A percentile compares a stretch with the other conserved stretches of the same genome.
These are phyloP conservation scores for Zeugodacus cucurbitae DNA, from an alignment of 1,140 invertebrate species.

Conservation along the genomic window DNA sequence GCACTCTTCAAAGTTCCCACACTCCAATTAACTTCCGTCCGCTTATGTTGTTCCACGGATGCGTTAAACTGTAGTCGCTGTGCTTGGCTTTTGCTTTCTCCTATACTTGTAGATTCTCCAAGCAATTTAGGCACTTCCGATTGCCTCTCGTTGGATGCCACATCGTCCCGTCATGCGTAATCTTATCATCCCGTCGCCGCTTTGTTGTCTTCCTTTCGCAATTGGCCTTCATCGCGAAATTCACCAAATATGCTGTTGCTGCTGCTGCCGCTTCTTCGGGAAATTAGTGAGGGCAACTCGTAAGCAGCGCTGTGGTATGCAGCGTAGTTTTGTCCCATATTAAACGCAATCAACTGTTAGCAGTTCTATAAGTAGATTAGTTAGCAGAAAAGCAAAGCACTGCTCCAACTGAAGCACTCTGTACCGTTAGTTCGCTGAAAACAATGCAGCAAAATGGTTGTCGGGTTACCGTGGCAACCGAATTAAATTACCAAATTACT, in stretches of 20 bases:
- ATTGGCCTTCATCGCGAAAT: neutral
- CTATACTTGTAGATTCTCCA: neutral
- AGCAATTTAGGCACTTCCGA: neutral
- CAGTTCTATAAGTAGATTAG: neutral
- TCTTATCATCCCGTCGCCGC: too few species aligned
- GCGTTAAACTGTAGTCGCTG: neutral
- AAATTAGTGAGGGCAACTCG: neutral
- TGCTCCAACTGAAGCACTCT: neutral
- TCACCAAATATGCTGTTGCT: too few species aligned
- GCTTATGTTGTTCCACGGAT: neutral
- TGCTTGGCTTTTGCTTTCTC: neutral
- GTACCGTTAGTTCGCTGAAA: neutral
- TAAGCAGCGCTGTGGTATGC: neutral
- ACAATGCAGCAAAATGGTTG: neutral
- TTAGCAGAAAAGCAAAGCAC: neutral
- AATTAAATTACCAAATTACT: neutral
- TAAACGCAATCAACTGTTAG: neutral
- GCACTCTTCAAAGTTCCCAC: neutral
- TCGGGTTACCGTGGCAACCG: neutral
- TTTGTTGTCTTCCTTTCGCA: neutral
- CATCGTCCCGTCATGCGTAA: neutral
- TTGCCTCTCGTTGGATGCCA: neutral
- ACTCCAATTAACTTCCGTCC: neutral
- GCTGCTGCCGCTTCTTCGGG: neutral
- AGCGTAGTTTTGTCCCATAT: neutral